These are phyloP conservation scores for Danaus chrysippus DNA, from an alignment of 2,888 invertebrate genomes.

Conservation along the genomic window DNA sequence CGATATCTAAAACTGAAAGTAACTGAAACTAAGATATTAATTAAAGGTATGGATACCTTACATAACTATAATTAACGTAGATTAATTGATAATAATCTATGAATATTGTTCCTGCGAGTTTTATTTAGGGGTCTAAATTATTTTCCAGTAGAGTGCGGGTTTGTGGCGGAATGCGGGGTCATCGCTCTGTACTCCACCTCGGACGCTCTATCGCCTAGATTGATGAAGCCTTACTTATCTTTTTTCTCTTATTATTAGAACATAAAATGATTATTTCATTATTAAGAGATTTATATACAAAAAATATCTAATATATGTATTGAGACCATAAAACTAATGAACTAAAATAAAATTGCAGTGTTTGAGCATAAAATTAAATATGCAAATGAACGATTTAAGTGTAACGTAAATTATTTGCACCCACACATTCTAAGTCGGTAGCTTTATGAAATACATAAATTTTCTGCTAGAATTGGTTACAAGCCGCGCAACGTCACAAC, in stretches of 20 bases:
- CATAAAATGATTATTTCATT: constrained; percentile 3
- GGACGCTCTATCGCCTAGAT: constrained; percentile 70
- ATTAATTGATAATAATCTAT: too few species aligned
- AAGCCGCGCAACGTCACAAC: constrained; percentile 55
- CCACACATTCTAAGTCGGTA: constrained; percentile 70
- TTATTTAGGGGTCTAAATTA: constrained; percentile 19
- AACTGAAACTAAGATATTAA: too few species aligned
- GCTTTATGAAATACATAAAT: constrained; percentile 67
- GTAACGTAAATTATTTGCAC: constrained; percentile 42
- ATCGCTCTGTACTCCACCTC: constrained; percentile 57
- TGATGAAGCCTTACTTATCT: constrained; percentile 60
- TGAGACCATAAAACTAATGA: background rate
- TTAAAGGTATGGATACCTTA: too few species aligned
- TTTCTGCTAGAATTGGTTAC: constrained; percentile 64
- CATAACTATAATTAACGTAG: too few species aligned
- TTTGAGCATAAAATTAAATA: constrained; percentile 7
- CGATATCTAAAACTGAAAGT: too few species aligned
- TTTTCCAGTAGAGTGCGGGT: constrained; percentile 62
- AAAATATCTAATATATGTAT: background rate
- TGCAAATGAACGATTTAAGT: constrained; percentile 10
- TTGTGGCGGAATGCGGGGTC: constrained; percentile 73
- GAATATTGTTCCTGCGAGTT: too few species aligned
- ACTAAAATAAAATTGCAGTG: constrained; percentile 14
- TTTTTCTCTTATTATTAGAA: constrained; percentile 32
- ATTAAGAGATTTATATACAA: background rate